Evolutionary conservation across 2,797 vertebrate genomes (phyloP), one percentile per base, ranked within the genome.

Genomic region (Spinus pinus): DNA sequence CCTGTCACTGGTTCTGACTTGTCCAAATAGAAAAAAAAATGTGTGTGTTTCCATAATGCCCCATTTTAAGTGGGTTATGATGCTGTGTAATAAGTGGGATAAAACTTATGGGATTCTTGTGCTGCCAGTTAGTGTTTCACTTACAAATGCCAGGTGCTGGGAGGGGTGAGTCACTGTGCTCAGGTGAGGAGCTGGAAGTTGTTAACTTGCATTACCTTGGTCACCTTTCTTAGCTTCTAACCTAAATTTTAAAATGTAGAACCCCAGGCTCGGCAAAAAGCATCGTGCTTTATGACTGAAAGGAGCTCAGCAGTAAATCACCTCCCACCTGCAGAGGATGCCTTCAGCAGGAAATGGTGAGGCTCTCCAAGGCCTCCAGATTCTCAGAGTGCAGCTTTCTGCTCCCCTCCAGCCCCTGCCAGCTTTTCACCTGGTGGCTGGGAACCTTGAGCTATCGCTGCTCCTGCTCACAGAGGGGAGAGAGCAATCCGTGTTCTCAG

Each of bases 401-500:
- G 81, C 79, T 51, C 71, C 37, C 4, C 24, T 57, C 39, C 65
- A 67, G 41, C 61, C 20, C 14, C 28, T 86, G 81, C 22, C 41
- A 81, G 70, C 46, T 84, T 71, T 47, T 44, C 19, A 13, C 14
- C 0, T 1, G 5, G 53, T 69, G 54, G 3, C 24, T 53, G 46
- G 25, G 57, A 44, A 12, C 58, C 23, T 3, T 10, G 39, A 66
- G 69, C 60, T 23, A 0, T n/a, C 19, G 22, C 25, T 79, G 66
- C 41, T 60, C 25, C 86, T 24, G 25, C 50, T 37, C 3, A 9
- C 19, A 3, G 6, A 60, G 33, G 28, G 9, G 9, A 64, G 22
- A 67, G 14, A 25, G 53, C 49, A 9, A 35, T 41, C 1, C 0
- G 0, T 51, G 61, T 56, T 58, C 58, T 37, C 21, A 14, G 57